phyloP scores from a whole-genome alignment of 1,140 invertebrate species.

The Calliphora vicina region DNA sequence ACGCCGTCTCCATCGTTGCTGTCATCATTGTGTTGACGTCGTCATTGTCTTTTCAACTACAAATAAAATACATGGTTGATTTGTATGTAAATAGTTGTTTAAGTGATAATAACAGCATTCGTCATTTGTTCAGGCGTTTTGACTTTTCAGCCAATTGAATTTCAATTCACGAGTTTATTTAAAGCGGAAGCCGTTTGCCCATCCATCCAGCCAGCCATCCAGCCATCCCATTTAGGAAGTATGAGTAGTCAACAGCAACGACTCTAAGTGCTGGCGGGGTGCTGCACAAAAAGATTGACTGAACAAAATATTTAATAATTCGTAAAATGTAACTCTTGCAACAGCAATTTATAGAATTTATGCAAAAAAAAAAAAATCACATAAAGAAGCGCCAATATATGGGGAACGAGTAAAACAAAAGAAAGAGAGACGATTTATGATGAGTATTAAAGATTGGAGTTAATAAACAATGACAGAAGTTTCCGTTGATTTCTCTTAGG shows the following conservation, averaged over 20 bases:
- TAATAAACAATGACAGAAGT: slow-evolving; percentile 17
- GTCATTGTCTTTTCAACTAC: background rate
- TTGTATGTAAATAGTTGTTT: background rate
- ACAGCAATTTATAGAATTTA: too few relatives aligned
- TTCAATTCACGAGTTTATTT: slow-evolving; percentile 19
- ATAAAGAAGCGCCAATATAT: background rate
- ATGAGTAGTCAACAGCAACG: background rate
- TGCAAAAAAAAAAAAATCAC: background rate
- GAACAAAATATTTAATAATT: background rate
- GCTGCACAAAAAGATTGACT: background rate
- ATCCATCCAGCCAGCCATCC: background rate
- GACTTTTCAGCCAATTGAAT: slow-evolving; percentile 7
- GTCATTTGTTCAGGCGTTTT: slow-evolving; percentile 7
- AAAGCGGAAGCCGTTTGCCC: slow-evolving; percentile 25
- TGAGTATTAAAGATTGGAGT: background rate
- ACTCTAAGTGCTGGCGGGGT: background rate
- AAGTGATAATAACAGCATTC: slow-evolving; percentile 20
- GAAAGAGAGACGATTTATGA: background rate
- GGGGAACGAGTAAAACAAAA: background rate
- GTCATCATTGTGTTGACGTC: too few relatives aligned
- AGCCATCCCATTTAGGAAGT: slow-evolving; percentile 26
- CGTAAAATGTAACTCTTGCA: background rate
- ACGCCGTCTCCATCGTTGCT: background rate
- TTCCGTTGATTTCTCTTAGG: background rate
- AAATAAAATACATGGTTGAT: background rate